These are phyloP conservation scores for Platysteira castanea DNA, from an alignment of 2,113 vertebrate species.

Conservation along the genomic window DNA sequence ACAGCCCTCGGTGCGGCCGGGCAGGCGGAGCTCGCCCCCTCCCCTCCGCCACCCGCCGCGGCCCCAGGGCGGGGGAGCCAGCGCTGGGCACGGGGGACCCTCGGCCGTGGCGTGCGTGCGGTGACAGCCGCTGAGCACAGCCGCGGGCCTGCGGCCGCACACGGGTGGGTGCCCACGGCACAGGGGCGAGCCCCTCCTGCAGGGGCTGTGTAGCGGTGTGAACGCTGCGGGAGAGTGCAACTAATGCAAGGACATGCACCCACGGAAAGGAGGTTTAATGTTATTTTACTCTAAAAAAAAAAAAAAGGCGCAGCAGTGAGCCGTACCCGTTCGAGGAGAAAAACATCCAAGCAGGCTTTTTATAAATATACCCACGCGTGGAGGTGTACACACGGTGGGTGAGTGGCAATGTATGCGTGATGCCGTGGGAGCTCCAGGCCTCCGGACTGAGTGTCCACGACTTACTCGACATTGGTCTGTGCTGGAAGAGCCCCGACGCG, in stretches of 20 bases:
- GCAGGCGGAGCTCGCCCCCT: not conserved
- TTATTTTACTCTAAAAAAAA: not conserved
- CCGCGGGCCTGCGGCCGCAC: not conserved
- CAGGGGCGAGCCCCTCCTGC: not conserved
- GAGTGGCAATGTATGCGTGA: not conserved
- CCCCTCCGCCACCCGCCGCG: not conserved
- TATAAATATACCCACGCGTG: not conserved
- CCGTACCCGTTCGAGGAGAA: not conserved
- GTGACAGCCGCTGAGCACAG: not conserved
- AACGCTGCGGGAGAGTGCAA: too few species aligned
- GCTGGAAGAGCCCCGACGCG: not conserved
- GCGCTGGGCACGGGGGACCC: not conserved
- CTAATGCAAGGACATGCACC: not conserved
- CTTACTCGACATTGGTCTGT: not conserved
- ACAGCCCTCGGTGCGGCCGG: not conserved
- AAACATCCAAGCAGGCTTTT: too few species aligned
- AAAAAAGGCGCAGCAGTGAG: not conserved
- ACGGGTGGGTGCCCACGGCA: not conserved
- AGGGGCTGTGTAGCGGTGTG: fast-evolving
- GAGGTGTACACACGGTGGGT: too few species aligned
- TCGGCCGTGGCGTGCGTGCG: not conserved
- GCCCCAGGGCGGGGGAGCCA: too few species aligned
- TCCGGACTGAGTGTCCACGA: not conserved
- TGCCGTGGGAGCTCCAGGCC: not conserved
- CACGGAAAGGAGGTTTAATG: not conserved